Conservation (phyloP, 2,888 invertebrate species). For the Smittia aterrima region DNA sequence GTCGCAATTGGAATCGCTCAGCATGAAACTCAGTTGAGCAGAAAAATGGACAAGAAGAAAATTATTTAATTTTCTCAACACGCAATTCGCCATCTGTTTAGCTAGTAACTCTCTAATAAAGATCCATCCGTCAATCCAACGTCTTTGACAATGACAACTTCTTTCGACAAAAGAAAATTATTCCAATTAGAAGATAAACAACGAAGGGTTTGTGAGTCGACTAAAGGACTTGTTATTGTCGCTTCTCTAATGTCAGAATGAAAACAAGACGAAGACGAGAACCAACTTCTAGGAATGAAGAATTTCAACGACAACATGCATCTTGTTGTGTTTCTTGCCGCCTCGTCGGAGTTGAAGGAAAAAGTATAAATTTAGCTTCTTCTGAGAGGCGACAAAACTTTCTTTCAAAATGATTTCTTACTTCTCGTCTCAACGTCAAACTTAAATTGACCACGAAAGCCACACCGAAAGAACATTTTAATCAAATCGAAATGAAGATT, state of each 20-base stretch:
- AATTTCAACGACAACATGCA: not conserved
- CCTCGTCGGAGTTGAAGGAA: no score
- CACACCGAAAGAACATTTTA: constrained; percentile 12
- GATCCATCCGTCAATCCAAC: constrained; percentile 28
- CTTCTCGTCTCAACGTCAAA: no score
- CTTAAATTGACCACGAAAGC: no score
- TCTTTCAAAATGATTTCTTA: no score
- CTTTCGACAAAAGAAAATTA: constrained; percentile 24
- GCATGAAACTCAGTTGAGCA: constrained; percentile 32
- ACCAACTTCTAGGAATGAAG: not conserved
- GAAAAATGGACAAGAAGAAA: constrained; percentile 31
- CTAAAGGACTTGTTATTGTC: not conserved
- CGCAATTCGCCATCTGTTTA: constrained; percentile 17
- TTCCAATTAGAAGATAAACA: constrained; percentile 19
- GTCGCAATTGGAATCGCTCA: not conserved
- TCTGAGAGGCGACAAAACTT: no score
- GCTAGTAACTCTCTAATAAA: constrained; percentile 12
- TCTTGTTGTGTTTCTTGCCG: no score
- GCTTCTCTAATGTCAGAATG: not conserved
- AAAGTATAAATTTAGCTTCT: no score
- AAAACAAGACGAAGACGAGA: not conserved
- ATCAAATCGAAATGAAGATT: not conserved
- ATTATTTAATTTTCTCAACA: not conserved
- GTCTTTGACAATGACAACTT: constrained; percentile 36
- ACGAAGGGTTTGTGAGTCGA: not conserved